Evolutionary conservation across 1,140 invertebrate genomes (phyloP), one percentile per base, ranked within the genome.

Genomic region (Galleria mellonella): DNA sequence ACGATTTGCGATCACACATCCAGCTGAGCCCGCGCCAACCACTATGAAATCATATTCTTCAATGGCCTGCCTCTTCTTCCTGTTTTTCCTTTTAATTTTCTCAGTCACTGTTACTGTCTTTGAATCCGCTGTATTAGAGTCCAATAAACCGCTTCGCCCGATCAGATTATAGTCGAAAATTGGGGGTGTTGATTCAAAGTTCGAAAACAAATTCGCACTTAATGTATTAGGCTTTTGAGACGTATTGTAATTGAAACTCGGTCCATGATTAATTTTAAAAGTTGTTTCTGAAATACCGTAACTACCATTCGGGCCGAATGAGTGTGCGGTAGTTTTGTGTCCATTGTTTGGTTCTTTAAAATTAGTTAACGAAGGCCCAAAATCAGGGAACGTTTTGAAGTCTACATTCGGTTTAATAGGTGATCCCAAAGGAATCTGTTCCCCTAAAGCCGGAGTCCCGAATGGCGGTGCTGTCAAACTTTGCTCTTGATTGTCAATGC

Each of bases 1-100:
- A 23, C 75, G 61, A 41, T 76, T 82, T 0, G 79, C 79, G 5
- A 83, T 35, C 9, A 83, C 79, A 47, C 77, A 82, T 1, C 79
- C 79, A 14, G 79, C 79, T 0, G 79, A 83, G 6, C 79, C 79
- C 1, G 77, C 79, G 4, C 79, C 79, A 6, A 83, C 70, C 7
- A 83, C 62, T n/a, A 83, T 79, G 33, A 81, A 83, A 42, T 83
- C 79, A 52, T 72, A 83, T 35, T 69, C 57, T 43, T 72, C 60
- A 6, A 30, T n/a, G 3, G 32, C 32, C 9, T 54, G 46, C 41
- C 64, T 58, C 32, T 60, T 68, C 9, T 43, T 56, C 14, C 61
- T 48, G 9, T 10, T 60, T 12, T 52, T 61, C 5, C 3, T 17
- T 48, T 55, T 11, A 6, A 43, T 51, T 10, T 52, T 52, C 17